phyloP scores from a whole-genome alignment of 1,140 invertebrate species.

The Cydia strobilella region DNA sequence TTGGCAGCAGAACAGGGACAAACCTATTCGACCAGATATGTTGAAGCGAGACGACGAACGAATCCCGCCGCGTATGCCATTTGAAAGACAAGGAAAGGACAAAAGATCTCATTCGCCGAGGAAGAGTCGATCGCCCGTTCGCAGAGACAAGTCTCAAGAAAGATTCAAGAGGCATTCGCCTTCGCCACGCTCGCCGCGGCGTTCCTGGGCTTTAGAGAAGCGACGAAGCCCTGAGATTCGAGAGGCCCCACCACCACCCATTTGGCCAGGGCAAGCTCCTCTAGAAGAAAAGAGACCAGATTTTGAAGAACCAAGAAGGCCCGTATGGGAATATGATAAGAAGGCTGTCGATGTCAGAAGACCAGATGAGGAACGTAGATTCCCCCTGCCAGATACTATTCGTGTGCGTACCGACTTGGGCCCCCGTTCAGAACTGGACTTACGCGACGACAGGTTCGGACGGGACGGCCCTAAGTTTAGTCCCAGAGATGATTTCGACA shows the following conservation, averaged over 20 bases:
- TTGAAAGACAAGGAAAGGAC: conserved; percentile 34
- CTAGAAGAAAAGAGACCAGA: conserved; percentile 22
- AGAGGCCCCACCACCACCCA: conserved; percentile 61
- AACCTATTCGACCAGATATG: conserved; percentile 34
- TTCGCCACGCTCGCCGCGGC: conserved; percentile 59
- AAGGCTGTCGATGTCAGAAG: conserved; percentile 13
- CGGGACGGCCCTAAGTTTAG: not conserved
- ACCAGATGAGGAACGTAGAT: conserved; percentile 13
- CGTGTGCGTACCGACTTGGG: not conserved
- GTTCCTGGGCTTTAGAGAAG: conserved; percentile 69
- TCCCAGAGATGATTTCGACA: conserved; percentile 13
- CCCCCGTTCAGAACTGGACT: not conserved
- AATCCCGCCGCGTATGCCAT: conserved; percentile 20
- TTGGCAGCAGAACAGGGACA: conserved; percentile 54
- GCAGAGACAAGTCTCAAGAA: conserved; percentile 59
- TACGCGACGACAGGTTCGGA: not conserved
- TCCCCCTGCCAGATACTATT: not conserved
- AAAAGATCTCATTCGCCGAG: conserved; percentile 39
- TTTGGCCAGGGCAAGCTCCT: conserved; percentile 55
- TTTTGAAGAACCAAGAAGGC: conserved; percentile 35
- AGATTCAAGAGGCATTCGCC: conserved; percentile 59
- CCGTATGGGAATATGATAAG: conserved; percentile 38
- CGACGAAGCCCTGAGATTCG: conserved; percentile 56
- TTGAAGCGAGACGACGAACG: conserved; percentile 51
- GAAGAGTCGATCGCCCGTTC: conserved; percentile 54